Conservation (phyloP, 2,797 vertebrate species). For the Meda fulgida region DNA sequence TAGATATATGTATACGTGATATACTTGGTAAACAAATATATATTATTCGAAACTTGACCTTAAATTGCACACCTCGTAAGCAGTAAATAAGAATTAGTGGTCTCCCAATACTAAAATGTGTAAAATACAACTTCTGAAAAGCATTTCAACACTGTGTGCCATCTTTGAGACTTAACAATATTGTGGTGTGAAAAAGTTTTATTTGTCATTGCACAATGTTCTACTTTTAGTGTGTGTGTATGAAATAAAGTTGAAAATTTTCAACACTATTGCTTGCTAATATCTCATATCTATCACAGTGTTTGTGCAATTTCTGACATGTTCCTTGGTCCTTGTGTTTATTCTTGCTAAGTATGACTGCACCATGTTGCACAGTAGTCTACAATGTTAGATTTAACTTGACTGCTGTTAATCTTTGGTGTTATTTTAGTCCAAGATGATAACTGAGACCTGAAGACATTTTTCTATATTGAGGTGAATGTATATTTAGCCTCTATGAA, state of each 20-base stretch:
- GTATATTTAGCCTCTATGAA: conserved; percentile 71
- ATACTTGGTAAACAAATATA: neutral
- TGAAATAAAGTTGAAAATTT: conserved; percentile 6
- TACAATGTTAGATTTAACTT: neutral
- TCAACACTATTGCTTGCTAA: conserved; percentile 16
- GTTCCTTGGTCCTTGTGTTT: neutral
- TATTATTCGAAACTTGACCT: conserved; percentile 3
- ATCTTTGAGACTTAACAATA: neutral
- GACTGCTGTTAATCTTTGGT: conserved; percentile 11
- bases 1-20: conserved; percentile 3
- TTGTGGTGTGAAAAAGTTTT: neutral
- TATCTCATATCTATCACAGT: conserved; percentile 2
- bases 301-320: neutral
- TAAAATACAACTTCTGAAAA: neutral
- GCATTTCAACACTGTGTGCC: neutral
- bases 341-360: neutral
- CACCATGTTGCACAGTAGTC: conserved; percentile 24
- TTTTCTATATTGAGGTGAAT: conserved; percentile 77
- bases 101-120: neutral
- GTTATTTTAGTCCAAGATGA: conserved; percentile 26
- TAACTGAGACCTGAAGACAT: conserved; percentile 53
- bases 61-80: neutral
- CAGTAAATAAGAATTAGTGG: neutral
- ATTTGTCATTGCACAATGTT: conserved; percentile 1
- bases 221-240: neutral